These are phyloP conservation scores for Chondrosia reniformis DNA, from an alignment of 37 sponge, comb jelly and placozoan genomes.

Conservation along the genomic window DNA sequence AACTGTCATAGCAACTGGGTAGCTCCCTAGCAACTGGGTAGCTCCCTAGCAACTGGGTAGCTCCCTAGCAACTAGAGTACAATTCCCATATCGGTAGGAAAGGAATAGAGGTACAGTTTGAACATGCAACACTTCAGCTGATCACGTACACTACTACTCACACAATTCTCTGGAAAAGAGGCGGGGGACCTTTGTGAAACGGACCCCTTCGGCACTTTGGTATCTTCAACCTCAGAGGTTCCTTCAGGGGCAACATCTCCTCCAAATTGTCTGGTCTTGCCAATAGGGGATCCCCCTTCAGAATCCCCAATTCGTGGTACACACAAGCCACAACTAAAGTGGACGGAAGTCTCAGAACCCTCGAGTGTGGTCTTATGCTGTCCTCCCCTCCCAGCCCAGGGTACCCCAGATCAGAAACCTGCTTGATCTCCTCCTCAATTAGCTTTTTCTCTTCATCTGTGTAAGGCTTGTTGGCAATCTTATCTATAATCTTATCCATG, in stretches of 20 bases:
- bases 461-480: constrained; percentile 12
- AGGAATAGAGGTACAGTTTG: too few relatives aligned
- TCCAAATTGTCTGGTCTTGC: constrained; percentile 28
- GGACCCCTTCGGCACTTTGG: constrained; percentile 56
- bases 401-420: background rate
- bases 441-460: constrained; percentile 18
- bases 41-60: too few relatives aligned
- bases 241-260: constrained; percentile 20
- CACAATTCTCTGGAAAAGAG: constrained; percentile 47
- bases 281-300: constrained; percentile 26
- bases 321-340: constrained; percentile 56
- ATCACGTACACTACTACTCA: constrained; percentile 39
- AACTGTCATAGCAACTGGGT: too few relatives aligned
- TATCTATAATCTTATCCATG: background rate
- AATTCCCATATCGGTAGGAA: too few relatives aligned
- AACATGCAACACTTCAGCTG: too few relatives aligned
- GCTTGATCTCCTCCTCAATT: constrained; percentile 9
- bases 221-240: constrained; percentile 34
- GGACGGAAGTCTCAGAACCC: constrained; percentile 6
- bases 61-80: too few relatives aligned
- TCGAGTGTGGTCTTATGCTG: constrained; percentile 9
- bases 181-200: constrained; percentile 30
- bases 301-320: constrained; percentile 36
- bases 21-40: too few relatives aligned
- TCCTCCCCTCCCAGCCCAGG: constrained; percentile 4